Conservation (phyloP, 1,140 invertebrate genomes). For the Sitobion miscanthi region DNA sequence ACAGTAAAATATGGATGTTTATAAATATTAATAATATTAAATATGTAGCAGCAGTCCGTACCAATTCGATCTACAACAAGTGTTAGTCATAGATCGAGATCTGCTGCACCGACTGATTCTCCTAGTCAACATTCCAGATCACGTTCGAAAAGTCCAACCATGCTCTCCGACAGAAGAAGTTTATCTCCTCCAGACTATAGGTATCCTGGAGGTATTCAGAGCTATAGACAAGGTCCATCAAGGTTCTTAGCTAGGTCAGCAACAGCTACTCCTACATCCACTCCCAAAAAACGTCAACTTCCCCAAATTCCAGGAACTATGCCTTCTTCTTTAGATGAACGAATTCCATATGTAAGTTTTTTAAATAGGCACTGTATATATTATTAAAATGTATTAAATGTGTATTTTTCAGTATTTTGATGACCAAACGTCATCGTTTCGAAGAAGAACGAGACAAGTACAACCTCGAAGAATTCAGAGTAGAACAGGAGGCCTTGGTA, state of each 20-base stretch:
- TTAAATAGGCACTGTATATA: neutral
- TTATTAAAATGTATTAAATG: neutral
- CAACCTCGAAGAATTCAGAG: slow-evolving; percentile 61
- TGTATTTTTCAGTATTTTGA: slow-evolving; percentile 76
- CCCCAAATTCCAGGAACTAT: slow-evolving; percentile 79
- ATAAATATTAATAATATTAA: neutral
- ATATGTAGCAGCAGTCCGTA: slow-evolving; percentile 24
- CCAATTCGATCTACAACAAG: slow-evolving; percentile 37
- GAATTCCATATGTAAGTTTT: slow-evolving; percentile 60
- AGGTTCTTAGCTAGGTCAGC: slow-evolving; percentile 68
- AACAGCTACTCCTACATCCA: slow-evolving; percentile 91
- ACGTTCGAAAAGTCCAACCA: slow-evolving; percentile 62
- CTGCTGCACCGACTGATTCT: slow-evolving; percentile 77
- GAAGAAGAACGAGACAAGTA: slow-evolving; percentile 72
- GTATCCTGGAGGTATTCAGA: slow-evolving; percentile 56
- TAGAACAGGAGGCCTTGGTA: slow-evolving; percentile 71
- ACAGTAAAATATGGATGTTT: neutral
- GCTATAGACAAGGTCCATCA: slow-evolving; percentile 55
- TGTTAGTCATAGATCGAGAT: slow-evolving; percentile 68
- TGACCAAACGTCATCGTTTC: slow-evolving; percentile 77
- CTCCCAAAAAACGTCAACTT: slow-evolving; percentile 93
- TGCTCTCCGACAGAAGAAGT: slow-evolving; percentile 60
- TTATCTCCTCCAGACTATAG: slow-evolving; percentile 62
- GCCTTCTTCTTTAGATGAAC: slow-evolving; percentile 59
- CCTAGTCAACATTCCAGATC: slow-evolving; percentile 63